Conservation (phyloP, 2,797 vertebrate genomes). For the Anableps anableps region DNA sequence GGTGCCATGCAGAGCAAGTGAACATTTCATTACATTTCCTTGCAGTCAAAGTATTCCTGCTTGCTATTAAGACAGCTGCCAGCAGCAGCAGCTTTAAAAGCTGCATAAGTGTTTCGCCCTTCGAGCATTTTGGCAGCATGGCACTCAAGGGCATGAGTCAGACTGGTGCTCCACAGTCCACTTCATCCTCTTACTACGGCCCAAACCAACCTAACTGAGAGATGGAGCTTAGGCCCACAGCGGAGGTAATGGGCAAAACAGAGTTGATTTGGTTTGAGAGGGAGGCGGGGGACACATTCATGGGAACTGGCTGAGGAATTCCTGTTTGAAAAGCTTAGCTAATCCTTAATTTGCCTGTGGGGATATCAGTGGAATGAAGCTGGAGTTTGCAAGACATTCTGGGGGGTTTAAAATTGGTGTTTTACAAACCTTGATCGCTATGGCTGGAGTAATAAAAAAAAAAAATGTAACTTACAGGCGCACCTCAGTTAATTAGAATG, state of each 20-base stretch:
- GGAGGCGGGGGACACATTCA: slow-evolving; percentile 59
- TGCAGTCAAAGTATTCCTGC: slow-evolving; percentile 14
- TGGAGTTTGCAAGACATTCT: slow-evolving; percentile 70
- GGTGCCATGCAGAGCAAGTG: slow-evolving; percentile 15
- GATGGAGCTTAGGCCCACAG: slow-evolving; percentile 62
- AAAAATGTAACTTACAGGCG: slow-evolving; percentile 38
- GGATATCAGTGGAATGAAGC: slow-evolving; percentile 75
- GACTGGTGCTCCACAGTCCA: slow-evolving; percentile 67
- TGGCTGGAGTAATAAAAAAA: slow-evolving; percentile 35
- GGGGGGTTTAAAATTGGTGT: slow-evolving; percentile 58
- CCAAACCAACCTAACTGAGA: slow-evolving; percentile 55
- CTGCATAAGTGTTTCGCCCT: slow-evolving; percentile 53
- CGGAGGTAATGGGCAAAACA: slow-evolving; percentile 57
- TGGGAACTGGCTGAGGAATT: slow-evolving; percentile 71
- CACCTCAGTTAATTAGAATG: neutral
- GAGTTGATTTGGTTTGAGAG: slow-evolving; percentile 62
- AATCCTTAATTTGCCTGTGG: slow-evolving; percentile 84
- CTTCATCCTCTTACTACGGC: slow-evolving; percentile 79
- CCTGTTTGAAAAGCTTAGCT: slow-evolving; percentile 73
- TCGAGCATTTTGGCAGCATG: slow-evolving; percentile 56
- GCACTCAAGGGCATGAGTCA: slow-evolving; percentile 76
- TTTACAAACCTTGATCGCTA: slow-evolving; percentile 55
- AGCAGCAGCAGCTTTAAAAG: slow-evolving; percentile 34
- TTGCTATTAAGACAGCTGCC: slow-evolving; percentile 28
- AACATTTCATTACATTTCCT: slow-evolving; percentile 27